These are phyloP conservation scores for Acanthosoma haemorrhoidale DNA, from an alignment of 2,888 invertebrate species.

Conservation along the genomic window DNA sequence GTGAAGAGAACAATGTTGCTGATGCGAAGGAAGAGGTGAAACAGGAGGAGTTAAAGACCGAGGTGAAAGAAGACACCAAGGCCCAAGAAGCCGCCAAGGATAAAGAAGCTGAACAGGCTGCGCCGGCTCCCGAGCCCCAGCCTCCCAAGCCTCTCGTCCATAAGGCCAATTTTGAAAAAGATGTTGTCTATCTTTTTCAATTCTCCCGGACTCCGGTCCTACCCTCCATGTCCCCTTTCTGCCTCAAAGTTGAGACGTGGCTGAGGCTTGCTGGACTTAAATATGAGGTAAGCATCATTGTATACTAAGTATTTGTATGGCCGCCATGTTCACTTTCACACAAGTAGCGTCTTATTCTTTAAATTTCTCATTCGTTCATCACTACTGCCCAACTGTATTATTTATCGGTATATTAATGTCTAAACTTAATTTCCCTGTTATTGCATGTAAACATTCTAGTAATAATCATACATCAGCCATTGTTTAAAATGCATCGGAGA, in stretches of 20 bases:
- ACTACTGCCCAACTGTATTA: no score
- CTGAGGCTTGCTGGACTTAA: slow-evolving; percentile 83
- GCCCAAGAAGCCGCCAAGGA: slow-evolving; percentile 40
- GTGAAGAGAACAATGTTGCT: slow-evolving; percentile 42
- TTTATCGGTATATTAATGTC: no score
- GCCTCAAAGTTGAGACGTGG: slow-evolving; percentile 95
- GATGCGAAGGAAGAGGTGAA: slow-evolving; percentile 57
- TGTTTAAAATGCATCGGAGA: no score
- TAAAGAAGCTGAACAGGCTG: slow-evolving; percentile 38
- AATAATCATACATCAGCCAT: no score
- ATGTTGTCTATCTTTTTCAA: slow-evolving; percentile 89
- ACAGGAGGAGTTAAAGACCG: slow-evolving; percentile 46
- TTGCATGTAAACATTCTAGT: no score
- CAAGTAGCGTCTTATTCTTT: slow-evolving; percentile 28
- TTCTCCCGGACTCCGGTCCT: slow-evolving; percentile 84
- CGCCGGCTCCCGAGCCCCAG: slow-evolving; percentile 41
- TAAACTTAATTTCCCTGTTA: no score
- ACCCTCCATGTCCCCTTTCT: slow-evolving; percentile 86
- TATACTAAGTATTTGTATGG: slow-evolving; percentile 7
- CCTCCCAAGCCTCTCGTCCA: slow-evolving; percentile 70
- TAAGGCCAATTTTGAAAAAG: slow-evolving; percentile 84
- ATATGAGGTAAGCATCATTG: slow-evolving; percentile 72
- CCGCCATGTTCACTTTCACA: slow-evolving; percentile 19
- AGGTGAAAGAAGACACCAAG: slow-evolving; percentile 40
- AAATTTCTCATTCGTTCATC: no score